Percentiles rank a stretch among this genome's conserved stretches.
These are phyloP conservation scores for Rhinogobio ventralis DNA, from an alignment of 2,797 vertebrate genomes.

Conservation along the genomic window DNA sequence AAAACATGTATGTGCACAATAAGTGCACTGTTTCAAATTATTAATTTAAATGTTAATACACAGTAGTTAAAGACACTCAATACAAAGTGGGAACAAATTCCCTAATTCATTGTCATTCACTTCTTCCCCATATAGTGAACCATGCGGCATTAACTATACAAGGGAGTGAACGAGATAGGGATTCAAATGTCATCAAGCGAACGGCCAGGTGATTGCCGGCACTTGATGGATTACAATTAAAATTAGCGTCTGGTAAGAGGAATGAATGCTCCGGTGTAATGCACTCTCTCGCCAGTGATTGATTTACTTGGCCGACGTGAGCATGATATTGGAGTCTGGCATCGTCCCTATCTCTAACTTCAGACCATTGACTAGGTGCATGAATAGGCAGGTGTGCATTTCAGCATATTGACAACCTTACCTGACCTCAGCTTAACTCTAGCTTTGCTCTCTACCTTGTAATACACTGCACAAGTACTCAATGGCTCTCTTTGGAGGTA, in stretches of 20 bases:
- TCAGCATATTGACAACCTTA: constrained; percentile 10
- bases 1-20: too few species aligned
- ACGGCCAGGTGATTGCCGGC: constrained; percentile 59
- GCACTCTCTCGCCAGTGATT: constrained; percentile 65
- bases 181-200: constrained; percentile 30
- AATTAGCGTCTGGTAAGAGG: constrained; percentile 68
- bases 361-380: constrained; percentile 46
- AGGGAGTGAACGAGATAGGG: not conserved
- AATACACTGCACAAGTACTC: not conserved
- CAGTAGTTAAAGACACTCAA: too few species aligned
- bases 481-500: constrained; percentile 18
- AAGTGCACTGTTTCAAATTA: too few species aligned
- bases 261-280: constrained; percentile 55
- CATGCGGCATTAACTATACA: not conserved
- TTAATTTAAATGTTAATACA: too few species aligned
- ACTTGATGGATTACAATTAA: constrained; percentile 74
- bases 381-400: constrained; percentile 20
- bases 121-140: constrained; percentile 1
- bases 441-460: constrained; percentile 17
- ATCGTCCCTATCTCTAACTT: constrained; percentile 51
- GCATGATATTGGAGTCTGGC: constrained; percentile 66
- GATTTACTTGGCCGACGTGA: constrained; percentile 68
- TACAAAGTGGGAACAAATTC: too few species aligned
- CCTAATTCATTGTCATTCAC: not conserved
- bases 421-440: constrained; percentile 47